A percentile compares a stretch with the other conserved stretches of the same genome.
phyloP scores from a whole-genome alignment of 1,140 invertebrate species.

The Anoplophora glabripennis region DNA sequence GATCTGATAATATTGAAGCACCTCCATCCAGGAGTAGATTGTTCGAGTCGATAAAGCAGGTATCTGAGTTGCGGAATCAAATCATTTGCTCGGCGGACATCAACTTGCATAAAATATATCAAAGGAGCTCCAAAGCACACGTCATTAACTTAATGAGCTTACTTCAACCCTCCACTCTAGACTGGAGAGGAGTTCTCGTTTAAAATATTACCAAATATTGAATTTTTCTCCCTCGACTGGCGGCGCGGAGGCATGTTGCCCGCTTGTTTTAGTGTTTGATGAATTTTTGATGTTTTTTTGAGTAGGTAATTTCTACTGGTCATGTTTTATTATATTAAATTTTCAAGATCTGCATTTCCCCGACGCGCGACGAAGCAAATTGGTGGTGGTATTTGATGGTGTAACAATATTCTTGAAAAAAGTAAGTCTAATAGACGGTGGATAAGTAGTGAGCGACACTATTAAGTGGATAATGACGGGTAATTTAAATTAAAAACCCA shows the following conservation, averaged over 20 bases:
- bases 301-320: conserved; percentile 16
- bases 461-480: too few relatives aligned
- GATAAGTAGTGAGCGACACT: too few relatives aligned
- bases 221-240: conserved; percentile 12
- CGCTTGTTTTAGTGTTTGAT: conserved; percentile 25
- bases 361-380: too few relatives aligned
- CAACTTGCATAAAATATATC: conserved; percentile 36
- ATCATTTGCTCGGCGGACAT: conserved; percentile 36
- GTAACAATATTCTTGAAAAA: too few relatives aligned
- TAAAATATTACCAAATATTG: conserved; percentile 18
- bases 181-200: conserved; percentile 12
- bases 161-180: conserved; percentile 24
- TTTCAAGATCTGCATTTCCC: neutral
- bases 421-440: too few relatives aligned
- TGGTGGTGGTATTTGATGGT: too few relatives aligned
- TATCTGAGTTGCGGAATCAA: conserved; percentile 32
- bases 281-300: conserved; percentile 23
- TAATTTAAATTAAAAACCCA: too few relatives aligned
- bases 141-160: conserved; percentile 38
- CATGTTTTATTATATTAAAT: conserved; percentile 6
- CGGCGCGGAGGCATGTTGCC: conserved; percentile 20
- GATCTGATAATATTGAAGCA: conserved; percentile 33
- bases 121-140: conserved; percentile 31
- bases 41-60: conserved; percentile 34
- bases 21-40: conserved; percentile 25